Percentiles rank a stretch among this genome's conserved stretches.
These are phyloP conservation scores for Synanthedon tipuliformis DNA, from an alignment of 2,888 invertebrate species.

Conservation along the genomic window DNA sequence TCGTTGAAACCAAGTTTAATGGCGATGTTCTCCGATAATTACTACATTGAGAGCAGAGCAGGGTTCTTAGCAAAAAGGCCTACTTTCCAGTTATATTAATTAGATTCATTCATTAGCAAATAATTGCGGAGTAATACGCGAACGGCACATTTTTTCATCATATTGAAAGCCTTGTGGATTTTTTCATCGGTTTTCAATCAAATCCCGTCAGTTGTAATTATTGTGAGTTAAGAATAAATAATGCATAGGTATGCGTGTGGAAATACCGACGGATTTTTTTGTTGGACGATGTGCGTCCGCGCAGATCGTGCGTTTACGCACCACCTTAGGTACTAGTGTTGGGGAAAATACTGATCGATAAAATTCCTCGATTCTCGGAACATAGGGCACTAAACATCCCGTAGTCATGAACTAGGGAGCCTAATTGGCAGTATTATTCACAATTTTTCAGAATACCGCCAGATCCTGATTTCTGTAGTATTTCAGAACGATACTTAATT, in stretches of 20 bases:
- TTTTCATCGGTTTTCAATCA: slow-evolving; percentile 3
- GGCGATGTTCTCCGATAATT: no score
- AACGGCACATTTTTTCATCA: background rate
- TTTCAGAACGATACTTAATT: no score
- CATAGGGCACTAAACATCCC: no score
- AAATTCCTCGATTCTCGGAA: background rate
- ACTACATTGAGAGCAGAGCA: no score
- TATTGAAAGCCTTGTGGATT: slow-evolving; percentile 1
- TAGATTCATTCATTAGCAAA: background rate
- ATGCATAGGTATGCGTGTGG: slow-evolving; percentile 4
- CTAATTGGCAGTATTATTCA: no score
- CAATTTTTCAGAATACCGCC: no score
- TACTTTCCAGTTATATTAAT: no score
- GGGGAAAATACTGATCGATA: background rate
- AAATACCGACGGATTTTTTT: slow-evolving; percentile 3
- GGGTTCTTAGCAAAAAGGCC: background rate
- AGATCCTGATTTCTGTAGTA: no score
- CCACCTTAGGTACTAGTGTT: slow-evolving; percentile 2
- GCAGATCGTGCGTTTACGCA: slow-evolving; percentile 5
- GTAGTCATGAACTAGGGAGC: no score
- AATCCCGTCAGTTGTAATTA: slow-evolving; percentile 5
- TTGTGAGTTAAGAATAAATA: background rate
- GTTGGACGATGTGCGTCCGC: slow-evolving; percentile 2
- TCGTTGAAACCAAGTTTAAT: no score
- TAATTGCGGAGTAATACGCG: background rate